Evolutionary conservation across 2,888 invertebrate genomes (phyloP), one percentile per base, ranked within the genome.

Genomic region (Hylaea fasciaria): DNA sequence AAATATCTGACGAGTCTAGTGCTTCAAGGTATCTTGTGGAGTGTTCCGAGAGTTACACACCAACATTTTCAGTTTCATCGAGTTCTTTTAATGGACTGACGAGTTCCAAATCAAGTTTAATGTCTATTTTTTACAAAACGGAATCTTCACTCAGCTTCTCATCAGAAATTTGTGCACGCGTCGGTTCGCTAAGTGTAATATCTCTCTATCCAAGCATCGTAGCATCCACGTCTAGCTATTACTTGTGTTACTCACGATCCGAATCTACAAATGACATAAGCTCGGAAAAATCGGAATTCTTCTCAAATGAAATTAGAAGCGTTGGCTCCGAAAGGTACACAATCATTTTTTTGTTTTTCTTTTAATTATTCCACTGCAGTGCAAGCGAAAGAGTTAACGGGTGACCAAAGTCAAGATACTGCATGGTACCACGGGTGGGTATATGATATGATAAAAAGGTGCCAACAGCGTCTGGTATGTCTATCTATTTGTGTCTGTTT

Each of bases 101-200:
- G 35, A 45, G 58, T 50, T 37, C 65, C n/a, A 49, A 51, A 43
- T 65, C 72, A 47, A 83, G 77, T 57, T 65, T 70, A 9, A 69
- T 74, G 52, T 78, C 83, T 11, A 41, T 74, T 9, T 47, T 78
- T 10, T 45, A 76, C 32, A 76, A 73, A 64, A 80, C 77, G 45
- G 75, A 81, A 37, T 77, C 77, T 0, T 81, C 81, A 2, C 53
- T 83, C 13, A 71, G 73, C 55, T 74, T 84, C 41, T 62, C 70
- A 11, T 66, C 75, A 9, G 68, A 35, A 13, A 45, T 63, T 3
- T 68, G 62, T 39, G 63, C 66, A 11, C 70, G 62, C 43, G 46
- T 69, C 10, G 59, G 59, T 12, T 73, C 68, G 9, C 66, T 74
- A 29, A 81, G 81, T 58, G 54, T 76, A 1, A 65, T 76, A 40